Conservation (phyloP, 2,888 invertebrate genomes). For the Phasia obesa region DNA sequence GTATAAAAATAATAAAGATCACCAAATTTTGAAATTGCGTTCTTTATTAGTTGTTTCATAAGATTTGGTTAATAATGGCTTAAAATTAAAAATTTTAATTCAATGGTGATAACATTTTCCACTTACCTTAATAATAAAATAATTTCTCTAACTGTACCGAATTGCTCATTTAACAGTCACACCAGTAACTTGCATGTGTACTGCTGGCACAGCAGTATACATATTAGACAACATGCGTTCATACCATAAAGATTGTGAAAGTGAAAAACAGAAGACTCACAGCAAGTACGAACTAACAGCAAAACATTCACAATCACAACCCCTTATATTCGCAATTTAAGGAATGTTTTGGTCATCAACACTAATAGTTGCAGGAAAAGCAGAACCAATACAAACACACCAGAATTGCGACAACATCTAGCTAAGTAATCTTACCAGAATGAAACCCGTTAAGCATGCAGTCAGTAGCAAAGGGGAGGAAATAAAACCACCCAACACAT, state of each 20-base stretch:
- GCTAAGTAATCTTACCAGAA: slow-evolving; percentile 16
- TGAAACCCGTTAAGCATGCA: slow-evolving; percentile 43
- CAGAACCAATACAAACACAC: slow-evolving; percentile 26
- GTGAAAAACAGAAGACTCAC: slow-evolving; percentile 4
- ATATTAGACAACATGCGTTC: slow-evolving; percentile 60
- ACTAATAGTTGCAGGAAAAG: slow-evolving; percentile 62
- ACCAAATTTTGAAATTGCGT: too few relatives aligned
- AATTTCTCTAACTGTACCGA: slow-evolving; percentile 65
- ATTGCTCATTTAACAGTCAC: slow-evolving; percentile 77
- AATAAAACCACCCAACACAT: slow-evolving; percentile 56
- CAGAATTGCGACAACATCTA: slow-evolving; percentile 30
- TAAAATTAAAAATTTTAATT: too few relatives aligned
- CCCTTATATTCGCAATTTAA: slow-evolving; percentile 50
- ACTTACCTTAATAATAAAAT: background rate
- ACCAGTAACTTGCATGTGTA: slow-evolving; percentile 48
- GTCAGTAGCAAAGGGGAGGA: slow-evolving; percentile 43
- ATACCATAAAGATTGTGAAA: background rate
- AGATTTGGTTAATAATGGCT: too few relatives aligned
- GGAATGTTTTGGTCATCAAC: slow-evolving; percentile 70
- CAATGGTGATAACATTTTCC: too few relatives aligned
- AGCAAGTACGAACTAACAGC: slow-evolving; percentile 21
- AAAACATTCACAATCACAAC: slow-evolving; percentile 55
- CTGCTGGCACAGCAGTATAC: slow-evolving; percentile 56
- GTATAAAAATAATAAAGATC: too few relatives aligned
- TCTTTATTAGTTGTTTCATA: too few relatives aligned